A percentile compares a stretch with the other conserved stretches of the same genome.
Evolutionary conservation across 1,140 invertebrate species (phyloP).

Genomic region (Macrostomum lignano): DNA sequence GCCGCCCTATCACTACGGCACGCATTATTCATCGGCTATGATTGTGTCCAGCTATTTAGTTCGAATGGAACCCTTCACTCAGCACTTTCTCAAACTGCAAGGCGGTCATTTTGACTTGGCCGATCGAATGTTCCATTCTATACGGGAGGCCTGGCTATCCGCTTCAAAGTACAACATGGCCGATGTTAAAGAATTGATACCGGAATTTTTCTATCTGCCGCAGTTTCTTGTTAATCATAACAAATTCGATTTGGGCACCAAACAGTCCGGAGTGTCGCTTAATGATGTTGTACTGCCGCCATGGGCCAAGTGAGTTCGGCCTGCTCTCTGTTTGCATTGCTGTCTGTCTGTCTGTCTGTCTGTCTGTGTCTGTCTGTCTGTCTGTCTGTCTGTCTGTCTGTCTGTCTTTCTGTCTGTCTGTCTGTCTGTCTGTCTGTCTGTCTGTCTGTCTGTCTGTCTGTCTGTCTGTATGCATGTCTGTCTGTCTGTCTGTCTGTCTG

Average conservation of each 20-base stretch:
- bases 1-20: slow-evolving; percentile 93
- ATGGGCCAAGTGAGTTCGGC: slow-evolving; percentile 92
- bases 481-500: too few relatives aligned
- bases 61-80: slow-evolving; percentile 87
- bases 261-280: slow-evolving; percentile 71
- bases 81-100: slow-evolving; percentile 72
- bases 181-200: slow-evolving; percentile 92
- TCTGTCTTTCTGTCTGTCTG: too few relatives aligned
- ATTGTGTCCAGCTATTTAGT: slow-evolving; percentile 96
- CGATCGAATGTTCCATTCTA: slow-evolving; percentile 90
- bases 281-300: slow-evolving; percentile 72
- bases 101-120: slow-evolving; percentile 95
- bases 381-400: too few relatives aligned
- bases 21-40: slow-evolving; percentile 95
- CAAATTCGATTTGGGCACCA: slow-evolving; percentile 72
- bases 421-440: too few relatives aligned
- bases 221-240: slow-evolving; percentile 76
- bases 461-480: too few relatives aligned
- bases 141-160: slow-evolving; percentile 85
- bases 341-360: too few relatives aligned
- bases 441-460: too few relatives aligned
- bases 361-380: too few relatives aligned
- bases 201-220: slow-evolving; percentile 92
- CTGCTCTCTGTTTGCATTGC: too few relatives aligned
- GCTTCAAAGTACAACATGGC: slow-evolving; percentile 95